Conservation (phyloP, 2,888 invertebrate genomes). For the Corbicula japonica region DNA sequence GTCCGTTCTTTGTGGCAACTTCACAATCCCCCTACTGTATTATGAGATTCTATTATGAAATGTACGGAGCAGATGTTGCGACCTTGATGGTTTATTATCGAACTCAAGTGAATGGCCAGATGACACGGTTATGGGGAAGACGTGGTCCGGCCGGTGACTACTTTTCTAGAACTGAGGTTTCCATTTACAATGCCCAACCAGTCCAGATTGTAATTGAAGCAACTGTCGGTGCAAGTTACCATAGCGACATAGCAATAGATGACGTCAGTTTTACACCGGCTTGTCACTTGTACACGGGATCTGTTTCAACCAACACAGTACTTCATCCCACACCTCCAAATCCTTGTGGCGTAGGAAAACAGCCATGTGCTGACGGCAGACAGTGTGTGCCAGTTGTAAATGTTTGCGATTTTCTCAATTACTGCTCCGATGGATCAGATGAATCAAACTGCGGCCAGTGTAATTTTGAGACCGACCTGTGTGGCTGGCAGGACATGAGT, state of each 20-base stretch:
- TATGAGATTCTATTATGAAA: constrained; percentile 81
- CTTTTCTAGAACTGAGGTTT: constrained; percentile 76
- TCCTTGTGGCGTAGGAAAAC: constrained; percentile 75
- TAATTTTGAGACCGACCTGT: constrained; percentile 77
- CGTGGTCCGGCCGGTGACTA: constrained; percentile 74
- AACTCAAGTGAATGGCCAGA: constrained; percentile 73
- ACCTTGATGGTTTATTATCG: constrained; percentile 79
- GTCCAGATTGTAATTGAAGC: constrained; percentile 83
- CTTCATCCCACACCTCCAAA: constrained; percentile 66
- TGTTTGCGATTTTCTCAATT: constrained; percentile 79
- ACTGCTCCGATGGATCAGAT: constrained; percentile 80
- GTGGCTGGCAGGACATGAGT: constrained; percentile 81
- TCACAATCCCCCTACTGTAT: constrained; percentile 66
- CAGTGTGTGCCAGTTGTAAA: constrained; percentile 74
- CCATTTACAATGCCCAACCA: constrained; percentile 66
- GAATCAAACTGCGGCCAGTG: constrained; percentile 80
- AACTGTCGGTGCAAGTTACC: constrained; percentile 72
- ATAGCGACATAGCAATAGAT: constrained; percentile 83
- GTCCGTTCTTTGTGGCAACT: constrained; percentile 69
- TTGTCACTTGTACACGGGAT: constrained; percentile 73
- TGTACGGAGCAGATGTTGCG: constrained; percentile 81
- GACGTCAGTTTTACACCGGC: constrained; percentile 80
- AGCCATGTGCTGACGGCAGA: constrained; percentile 72
- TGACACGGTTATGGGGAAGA: constrained; percentile 64
- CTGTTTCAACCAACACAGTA: constrained; percentile 65